Conservation (phyloP, 1,140 invertebrate genomes). For the Magallana gigas region DNA sequence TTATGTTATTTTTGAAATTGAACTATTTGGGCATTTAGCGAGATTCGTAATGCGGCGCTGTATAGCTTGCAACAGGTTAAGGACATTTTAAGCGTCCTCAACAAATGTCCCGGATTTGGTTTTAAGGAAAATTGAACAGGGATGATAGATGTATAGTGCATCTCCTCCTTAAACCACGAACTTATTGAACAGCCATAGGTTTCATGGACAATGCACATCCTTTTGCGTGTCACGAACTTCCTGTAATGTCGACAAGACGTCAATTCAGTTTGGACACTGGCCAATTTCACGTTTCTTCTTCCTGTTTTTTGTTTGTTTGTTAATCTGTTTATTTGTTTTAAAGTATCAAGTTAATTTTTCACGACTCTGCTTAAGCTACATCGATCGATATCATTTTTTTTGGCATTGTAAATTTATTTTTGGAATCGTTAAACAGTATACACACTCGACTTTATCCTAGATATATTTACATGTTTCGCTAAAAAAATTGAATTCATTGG, state of each 20-base stretch:
- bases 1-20: background rate
- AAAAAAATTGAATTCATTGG: too few relatives aligned
- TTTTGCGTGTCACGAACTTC: slow-evolving; percentile 7
- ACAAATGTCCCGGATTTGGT: background rate
- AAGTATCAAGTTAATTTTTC: too few relatives aligned
- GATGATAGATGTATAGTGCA: background rate
- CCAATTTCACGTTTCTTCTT: background rate
- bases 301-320: slow-evolving; percentile 2
- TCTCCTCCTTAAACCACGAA: background rate
- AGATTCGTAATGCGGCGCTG: background rate
- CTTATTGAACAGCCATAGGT: background rate
- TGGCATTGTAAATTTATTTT: too few relatives aligned
- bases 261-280: background rate
- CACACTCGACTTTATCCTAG: too few relatives aligned
- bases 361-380: too few relatives aligned
- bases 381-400: too few relatives aligned
- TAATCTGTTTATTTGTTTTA: background rate
- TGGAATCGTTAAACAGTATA: too few relatives aligned
- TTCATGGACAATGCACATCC: background rate
- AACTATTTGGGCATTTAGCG: background rate
- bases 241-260: slow-evolving; percentile 1
- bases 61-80: too few relatives aligned
- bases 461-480: too few relatives aligned
- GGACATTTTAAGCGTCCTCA: too few relatives aligned
- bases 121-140: background rate